Evolutionary conservation across 2,113 vertebrate genomes (phyloP).

Genomic region (Halichoerus grypus): DNA sequence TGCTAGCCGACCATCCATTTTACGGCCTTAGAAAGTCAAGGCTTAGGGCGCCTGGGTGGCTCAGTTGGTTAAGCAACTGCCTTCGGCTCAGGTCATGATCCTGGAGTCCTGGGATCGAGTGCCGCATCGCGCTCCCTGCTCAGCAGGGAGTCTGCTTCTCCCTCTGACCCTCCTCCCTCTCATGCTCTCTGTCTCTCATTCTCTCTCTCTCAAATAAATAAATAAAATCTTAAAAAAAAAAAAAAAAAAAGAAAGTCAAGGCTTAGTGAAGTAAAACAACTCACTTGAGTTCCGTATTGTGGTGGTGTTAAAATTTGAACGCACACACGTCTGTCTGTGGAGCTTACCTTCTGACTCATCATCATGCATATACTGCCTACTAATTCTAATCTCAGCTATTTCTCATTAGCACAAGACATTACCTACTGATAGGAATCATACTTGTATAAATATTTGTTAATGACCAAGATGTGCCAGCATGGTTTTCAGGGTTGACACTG

Average conservation of each 20-base stretch:
- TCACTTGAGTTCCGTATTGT: neutral
- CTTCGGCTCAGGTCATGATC: too few relatives aligned
- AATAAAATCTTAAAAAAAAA: too few relatives aligned
- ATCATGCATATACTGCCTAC: neutral
- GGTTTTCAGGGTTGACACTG: constrained; percentile 64
- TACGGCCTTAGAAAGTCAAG: neutral
- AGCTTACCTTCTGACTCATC: constrained; percentile 4
- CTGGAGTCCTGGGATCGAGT: too few relatives aligned
- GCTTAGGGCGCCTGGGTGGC: neutral
- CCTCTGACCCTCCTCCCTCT: too few relatives aligned
- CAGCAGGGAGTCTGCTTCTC: too few relatives aligned
- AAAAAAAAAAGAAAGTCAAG: neutral
- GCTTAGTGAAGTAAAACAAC: constrained; percentile 22
- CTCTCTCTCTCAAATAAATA: too few relatives aligned
- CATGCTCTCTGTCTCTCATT: too few relatives aligned
- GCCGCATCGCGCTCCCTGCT: too few relatives aligned
- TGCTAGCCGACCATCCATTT: neutral
- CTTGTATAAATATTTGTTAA: constrained; percentile 74
- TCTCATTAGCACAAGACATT: constrained; percentile 48
- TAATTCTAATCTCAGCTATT: constrained; percentile 29
- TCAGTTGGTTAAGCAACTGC: too few relatives aligned
- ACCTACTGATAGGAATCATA: constrained; percentile 65
- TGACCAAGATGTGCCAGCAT: constrained; percentile 49
- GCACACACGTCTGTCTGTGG: neutral
- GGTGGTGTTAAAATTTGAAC: neutral